These are phyloP conservation scores for Netelia inedita DNA, from an alignment of 2,888 invertebrate genomes.

Conservation along the genomic window DNA sequence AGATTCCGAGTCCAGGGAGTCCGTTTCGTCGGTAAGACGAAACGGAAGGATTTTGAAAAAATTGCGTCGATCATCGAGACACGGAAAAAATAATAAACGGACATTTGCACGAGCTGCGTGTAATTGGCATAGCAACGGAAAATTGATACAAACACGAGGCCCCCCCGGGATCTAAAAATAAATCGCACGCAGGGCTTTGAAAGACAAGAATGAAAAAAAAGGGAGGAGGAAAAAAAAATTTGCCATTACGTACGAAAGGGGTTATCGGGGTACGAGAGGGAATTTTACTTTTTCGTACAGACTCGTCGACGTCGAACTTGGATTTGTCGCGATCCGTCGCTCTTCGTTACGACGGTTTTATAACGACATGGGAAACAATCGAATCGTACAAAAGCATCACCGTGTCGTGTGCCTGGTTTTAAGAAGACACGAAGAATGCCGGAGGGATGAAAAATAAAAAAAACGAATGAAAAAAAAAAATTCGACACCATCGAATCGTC, in stretches of 20 bases:
- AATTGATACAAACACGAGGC: conserved; percentile 29
- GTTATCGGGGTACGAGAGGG: background rate
- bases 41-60: background rate
- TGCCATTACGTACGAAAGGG: conserved; percentile 6
- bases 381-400: conserved; percentile 44
- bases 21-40: no score
- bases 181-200: background rate
- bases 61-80: background rate
- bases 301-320: background rate
- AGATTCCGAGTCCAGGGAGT: no score
- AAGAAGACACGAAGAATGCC: conserved; percentile 47
- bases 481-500: background rate
- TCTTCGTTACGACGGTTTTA: conserved; percentile 64
- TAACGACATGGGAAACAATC: conserved; percentile 60
- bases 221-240: conserved; percentile 22
- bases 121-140: conserved; percentile 29
- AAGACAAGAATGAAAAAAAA: background rate
- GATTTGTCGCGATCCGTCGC: conserved; percentile 61
- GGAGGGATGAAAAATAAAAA: conserved; percentile 1
- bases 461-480: conserved; percentile 1
- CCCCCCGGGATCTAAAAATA: background rate
- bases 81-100: background rate
- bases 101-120: background rate
- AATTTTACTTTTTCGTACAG: conserved; percentile 1
- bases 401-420: background rate